These are phyloP conservation scores for Psilopogon haemacephalus DNA, from an alignment of 2,113 vertebrate species.

Conservation along the genomic window DNA sequence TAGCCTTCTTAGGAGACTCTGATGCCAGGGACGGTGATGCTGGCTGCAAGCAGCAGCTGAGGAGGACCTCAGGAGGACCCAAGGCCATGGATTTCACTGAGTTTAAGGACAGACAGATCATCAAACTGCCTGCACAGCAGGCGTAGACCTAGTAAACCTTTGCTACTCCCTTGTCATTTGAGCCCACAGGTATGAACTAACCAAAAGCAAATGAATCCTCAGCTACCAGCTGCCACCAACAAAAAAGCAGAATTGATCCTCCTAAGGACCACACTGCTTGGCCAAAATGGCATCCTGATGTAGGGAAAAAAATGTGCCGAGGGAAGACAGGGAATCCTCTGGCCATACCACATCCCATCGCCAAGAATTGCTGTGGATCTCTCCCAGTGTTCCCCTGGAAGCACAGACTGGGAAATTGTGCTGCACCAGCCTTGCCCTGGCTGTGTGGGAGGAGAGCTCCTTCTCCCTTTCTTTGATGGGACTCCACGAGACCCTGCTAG, in stretches of 20 bases:
- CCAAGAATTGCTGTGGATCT: not conserved
- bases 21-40: not conserved
- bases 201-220: not conserved
- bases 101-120: not conserved
- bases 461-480: not conserved
- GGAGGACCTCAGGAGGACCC: not conserved
- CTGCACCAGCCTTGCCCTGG: not conserved
- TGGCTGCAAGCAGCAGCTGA: not conserved
- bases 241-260: not conserved
- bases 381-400: not conserved
- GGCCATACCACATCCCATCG: not conserved
- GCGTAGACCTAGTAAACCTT: not conserved
- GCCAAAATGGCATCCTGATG: not conserved
- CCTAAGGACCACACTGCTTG: not conserved
- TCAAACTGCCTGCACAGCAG: not conserved
- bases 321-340: not conserved
- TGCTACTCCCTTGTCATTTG: not conserved
- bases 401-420: not conserved
- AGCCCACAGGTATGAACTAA: not conserved
- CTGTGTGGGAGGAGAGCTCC: not conserved
- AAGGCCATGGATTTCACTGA: not conserved
- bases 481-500: not conserved
- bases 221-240: not conserved
- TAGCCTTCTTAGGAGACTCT: not conserved
- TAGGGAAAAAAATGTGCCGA: not conserved